Base-by-base conservation (phyloP, 2,113 vertebrate species). In the Montifringilla adamsi region DNA sequence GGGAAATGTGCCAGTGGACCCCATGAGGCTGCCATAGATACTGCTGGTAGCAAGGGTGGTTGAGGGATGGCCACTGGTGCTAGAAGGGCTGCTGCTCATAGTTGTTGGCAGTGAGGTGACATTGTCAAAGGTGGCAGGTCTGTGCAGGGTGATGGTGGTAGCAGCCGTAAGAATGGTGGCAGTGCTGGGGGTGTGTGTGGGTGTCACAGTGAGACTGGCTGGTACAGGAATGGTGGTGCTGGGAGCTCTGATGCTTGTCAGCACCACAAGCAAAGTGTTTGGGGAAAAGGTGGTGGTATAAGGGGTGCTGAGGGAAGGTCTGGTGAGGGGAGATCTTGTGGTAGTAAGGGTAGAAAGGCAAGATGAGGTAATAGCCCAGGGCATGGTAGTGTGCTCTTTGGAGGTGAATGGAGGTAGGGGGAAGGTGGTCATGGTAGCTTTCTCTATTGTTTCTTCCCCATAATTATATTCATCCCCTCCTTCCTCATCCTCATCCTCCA, bases 381-480 rank as follows among this genome's bases (percentile, higher is more conserved):
- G 3, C 28, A 10, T 1, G 5, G 69, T 20, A 21, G 27, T 24
- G 35, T 31, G 50, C 23, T 62, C 85, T 35, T 22, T 3, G 10
- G 47, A 27, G 50, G 4, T 6, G 37, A 79, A 7, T 12, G 23
- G 35, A 18, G 39, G 30, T 6, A 1, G 3, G 4, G 17, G 4
- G 6, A 6, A 6, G n/a, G 30, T 1, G 11, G 2, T 28, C 4
- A 0, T 6, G 12, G 17, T 2, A 41, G 8, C 2, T 72, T 58
- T 44, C 19, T 41, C 19, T 19, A 1, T 6, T 0, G 3, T 21
- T 73, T 30, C 50, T 13, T 91, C 89, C 24, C 2, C 78, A 7
- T 78, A 26, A 12, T 2, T 3, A 2, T 80, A 59, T 0, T 78
- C 81, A 5, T 68, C 28, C 3, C 16, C 68, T 35, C 33, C 92